Percentiles rank a stretch among this genome's conserved stretches.
Evolutionary conservation across 2,888 invertebrate species (phyloP).

Genomic region (Ametastegia equiseti): DNA sequence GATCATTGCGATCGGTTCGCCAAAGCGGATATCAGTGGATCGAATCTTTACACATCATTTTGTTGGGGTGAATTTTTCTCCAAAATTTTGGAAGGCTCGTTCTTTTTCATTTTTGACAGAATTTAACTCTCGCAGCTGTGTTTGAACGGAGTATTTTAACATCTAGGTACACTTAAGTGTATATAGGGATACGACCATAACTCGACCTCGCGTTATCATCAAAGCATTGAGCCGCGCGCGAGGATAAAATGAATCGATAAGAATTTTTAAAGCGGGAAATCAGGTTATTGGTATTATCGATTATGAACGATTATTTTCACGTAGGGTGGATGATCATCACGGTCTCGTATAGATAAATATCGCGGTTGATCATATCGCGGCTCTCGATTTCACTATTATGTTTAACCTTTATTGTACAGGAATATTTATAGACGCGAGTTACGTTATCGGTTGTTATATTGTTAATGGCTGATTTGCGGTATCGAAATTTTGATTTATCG

Average conservation of each 20-base stretch:
- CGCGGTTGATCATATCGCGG: conserved; percentile 2
- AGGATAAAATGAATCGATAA: conserved; percentile 22
- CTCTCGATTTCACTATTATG: neutral
- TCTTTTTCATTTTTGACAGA: too few species aligned
- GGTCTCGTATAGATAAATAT: neutral
- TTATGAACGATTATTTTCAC: neutral
- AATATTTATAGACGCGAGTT: neutral
- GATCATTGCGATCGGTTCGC: too few species aligned
- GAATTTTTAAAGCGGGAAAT: neutral
- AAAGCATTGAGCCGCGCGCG: neutral
- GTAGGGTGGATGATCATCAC: neutral
- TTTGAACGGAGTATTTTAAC: neutral
- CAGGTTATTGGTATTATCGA: neutral
- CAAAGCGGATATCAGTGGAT: too few species aligned
- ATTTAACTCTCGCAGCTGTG: too few species aligned
- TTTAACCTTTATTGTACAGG: neutral
- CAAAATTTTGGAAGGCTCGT: too few species aligned
- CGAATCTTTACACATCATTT: too few species aligned
- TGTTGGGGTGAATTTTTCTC: too few species aligned
- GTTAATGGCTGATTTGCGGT: neutral
- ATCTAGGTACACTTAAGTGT: too few species aligned
- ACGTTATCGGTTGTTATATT: neutral
- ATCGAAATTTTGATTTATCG: neutral
- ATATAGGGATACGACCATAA: neutral
- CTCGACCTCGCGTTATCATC: conserved; percentile 6